phyloP scores from a whole-genome alignment of 2,113 vertebrate species.

The Rattus rattus region DNA sequence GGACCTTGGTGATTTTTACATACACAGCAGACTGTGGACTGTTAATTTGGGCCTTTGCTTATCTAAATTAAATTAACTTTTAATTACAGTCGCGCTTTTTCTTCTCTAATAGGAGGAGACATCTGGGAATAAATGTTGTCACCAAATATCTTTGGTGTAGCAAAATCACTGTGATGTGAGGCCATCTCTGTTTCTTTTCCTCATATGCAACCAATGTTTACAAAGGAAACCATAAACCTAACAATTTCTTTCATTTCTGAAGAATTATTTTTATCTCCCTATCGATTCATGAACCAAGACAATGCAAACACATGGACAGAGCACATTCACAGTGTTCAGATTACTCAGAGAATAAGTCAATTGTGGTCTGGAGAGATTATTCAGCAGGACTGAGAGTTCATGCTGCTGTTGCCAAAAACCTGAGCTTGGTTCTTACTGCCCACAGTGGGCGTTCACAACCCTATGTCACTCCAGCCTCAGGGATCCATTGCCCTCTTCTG shows the following conservation, averaged over 20 bases:
- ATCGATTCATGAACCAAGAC: not conserved
- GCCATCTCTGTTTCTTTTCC: not conserved
- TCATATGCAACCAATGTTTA: not conserved
- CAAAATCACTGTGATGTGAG: not conserved
- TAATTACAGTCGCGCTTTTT: conserved; percentile 59
- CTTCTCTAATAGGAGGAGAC: not conserved
- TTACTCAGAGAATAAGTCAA: conserved; percentile 24
- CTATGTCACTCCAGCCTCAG: too few species aligned
- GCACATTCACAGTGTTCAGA: not conserved
- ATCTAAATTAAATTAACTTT: conserved; percentile 78
- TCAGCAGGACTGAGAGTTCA: not conserved
- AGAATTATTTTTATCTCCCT: conserved; percentile 24
- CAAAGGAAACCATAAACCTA: not conserved
- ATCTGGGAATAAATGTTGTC: conserved; percentile 57
- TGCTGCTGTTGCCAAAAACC: not conserved
- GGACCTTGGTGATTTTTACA: not conserved
- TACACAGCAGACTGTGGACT: not conserved
- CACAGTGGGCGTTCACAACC: too few species aligned
- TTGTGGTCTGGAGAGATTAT: not conserved
- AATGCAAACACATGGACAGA: not conserved
- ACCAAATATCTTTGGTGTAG: not conserved
- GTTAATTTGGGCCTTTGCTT: conserved; percentile 28
- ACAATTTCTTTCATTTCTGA: not conserved
- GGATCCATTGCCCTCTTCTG: not conserved
- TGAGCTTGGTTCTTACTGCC: not conserved